A percentile compares a stretch with the other conserved stretches of the same genome.
These are phyloP conservation scores for Stegodyphus dumicola DNA, from an alignment of 1,140 invertebrate species.

Conservation along the genomic window DNA sequence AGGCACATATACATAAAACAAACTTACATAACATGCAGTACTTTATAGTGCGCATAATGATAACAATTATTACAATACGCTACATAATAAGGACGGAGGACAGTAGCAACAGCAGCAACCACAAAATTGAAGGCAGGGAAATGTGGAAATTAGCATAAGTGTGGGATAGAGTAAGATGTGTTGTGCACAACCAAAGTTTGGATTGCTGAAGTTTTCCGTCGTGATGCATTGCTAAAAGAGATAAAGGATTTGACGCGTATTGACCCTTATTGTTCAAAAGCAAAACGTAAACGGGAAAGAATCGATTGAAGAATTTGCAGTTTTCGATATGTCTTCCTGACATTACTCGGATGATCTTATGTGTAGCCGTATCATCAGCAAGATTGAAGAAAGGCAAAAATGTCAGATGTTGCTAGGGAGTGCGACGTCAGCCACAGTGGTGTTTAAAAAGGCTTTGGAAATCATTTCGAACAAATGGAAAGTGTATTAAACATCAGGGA, in stretches of 20 bases:
- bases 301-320: neutral
- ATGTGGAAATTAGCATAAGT: neutral
- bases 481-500: neutral
- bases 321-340: neutral
- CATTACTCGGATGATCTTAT: neutral
- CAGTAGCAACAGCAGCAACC: neutral
- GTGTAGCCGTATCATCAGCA: neutral
- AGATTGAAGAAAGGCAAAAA: neutral
- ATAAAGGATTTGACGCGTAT: neutral
- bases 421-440: neutral
- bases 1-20: too few species aligned
- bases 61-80: too few species aligned
- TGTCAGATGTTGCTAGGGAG: neutral
- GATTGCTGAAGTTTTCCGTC: neutral
- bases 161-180: neutral
- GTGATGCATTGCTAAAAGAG: neutral
- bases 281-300: neutral
- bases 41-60: too few species aligned
- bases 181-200: neutral
- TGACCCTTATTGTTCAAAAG: neutral
- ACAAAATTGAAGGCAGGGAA: neutral
- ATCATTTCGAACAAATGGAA: neutral
- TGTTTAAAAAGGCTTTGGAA: neutral
- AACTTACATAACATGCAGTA: too few species aligned
- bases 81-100: neutral